Evolutionary conservation across 2,113 vertebrate species (phyloP), one percentile per base, ranked within the genome.

Genomic region (Poicephalus meyeri): DNA sequence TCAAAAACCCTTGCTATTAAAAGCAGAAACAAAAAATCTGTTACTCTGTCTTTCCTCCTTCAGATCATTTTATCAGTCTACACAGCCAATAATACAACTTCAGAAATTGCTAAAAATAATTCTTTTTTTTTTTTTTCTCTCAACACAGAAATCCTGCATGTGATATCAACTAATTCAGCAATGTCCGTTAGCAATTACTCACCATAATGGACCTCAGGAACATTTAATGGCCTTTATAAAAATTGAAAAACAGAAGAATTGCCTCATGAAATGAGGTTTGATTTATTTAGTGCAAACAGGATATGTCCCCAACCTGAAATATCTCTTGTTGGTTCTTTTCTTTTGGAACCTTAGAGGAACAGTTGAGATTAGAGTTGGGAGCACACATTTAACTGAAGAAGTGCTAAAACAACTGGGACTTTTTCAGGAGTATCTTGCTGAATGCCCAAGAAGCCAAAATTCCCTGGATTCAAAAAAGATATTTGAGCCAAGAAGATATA

Each of bases 201-300:
- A 88, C 76, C n/a, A 16, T 95, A 96, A 95, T 95, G 65, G 77
- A 68, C 39, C 53, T 91, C 91, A 80, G 88, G 95, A 92, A 81
- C 8, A 84, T 86, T 84, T 97, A 96, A 95, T 95, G 80, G 69
- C 80, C 92, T 91, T 70, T 93, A 93, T 58, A 89, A 93, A 95
- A 94, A 88, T 92, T 91, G 86, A 72, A 91, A 93, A 94, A 90
- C 84, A 91, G 87, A 96, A 96, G 87, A 91, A 91, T 80, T 88
- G 60, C 92, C 82, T 86, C 52, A 80, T 80, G 76, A 94, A 92
- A 95, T 77, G 50, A 95, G 33, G 44, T 71, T 95, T 95, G 80
- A 95, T 86, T 93, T 95, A 95, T 95, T 81, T 89, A 91, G 93
- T 89, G 94, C 89, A 95, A 97, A 95, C 89, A 89, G 69, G 11